phyloP scores from a whole-genome alignment of 2,797 vertebrate genomes.

The Pangasius djambal region DNA sequence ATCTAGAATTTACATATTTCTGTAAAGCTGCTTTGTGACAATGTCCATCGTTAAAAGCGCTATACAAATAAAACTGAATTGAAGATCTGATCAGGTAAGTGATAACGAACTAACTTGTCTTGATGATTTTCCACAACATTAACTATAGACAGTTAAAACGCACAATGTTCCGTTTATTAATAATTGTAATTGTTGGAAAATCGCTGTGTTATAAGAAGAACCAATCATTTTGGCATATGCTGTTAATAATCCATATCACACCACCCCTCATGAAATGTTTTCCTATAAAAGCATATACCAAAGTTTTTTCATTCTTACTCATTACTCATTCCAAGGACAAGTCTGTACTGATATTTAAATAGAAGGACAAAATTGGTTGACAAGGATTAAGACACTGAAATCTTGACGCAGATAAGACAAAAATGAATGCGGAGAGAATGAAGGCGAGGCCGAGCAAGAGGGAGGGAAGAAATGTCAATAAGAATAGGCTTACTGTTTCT shows the following conservation, averaged over 20 bases:
- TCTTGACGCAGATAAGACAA: background rate
- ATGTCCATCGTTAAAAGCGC: no score
- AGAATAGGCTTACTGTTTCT: constrained; percentile 28
- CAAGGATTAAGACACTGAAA: constrained; percentile 24
- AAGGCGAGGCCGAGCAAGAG: constrained; percentile 2
- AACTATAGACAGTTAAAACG: background rate
- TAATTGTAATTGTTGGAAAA: background rate
- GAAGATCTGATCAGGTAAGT: background rate
- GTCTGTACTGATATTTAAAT: constrained; percentile 40
- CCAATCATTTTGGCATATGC: background rate
- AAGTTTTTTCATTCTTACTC: constrained; percentile 21
- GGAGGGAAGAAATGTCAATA: constrained; percentile 8
- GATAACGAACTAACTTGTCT: background rate
- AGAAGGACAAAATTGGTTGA: constrained; percentile 44
- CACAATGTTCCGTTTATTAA: background rate
- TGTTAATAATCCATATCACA: background rate
- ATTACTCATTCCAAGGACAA: constrained; percentile 10
- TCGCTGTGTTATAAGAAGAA: background rate
- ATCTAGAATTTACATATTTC: no score
- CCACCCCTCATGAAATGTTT: background rate
- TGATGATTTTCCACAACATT: background rate
- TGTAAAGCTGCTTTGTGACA: no score
- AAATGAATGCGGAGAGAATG: background rate
- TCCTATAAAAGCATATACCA: background rate
- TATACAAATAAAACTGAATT: background rate